phyloP scores from a whole-genome alignment of 2,888 invertebrate genomes.

The Drosophila bunnanda region DNA sequence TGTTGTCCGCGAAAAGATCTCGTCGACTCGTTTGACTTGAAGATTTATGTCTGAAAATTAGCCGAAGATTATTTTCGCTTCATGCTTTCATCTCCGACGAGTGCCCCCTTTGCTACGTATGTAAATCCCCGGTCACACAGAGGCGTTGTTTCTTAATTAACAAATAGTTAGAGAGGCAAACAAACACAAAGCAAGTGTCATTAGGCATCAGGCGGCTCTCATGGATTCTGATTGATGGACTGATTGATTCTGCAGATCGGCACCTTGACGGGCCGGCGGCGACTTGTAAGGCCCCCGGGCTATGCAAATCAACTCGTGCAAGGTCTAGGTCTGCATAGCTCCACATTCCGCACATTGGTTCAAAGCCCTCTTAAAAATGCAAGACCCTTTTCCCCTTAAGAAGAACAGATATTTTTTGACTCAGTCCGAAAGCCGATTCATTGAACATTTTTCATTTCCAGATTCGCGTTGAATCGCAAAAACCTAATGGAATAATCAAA shows the following conservation, averaged over 20 bases:
- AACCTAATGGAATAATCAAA: constrained; percentile 22
- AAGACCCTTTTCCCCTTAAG: not conserved
- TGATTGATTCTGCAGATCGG: constrained; percentile 61
- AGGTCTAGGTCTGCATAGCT: constrained; percentile 66
- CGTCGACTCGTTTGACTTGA: constrained; percentile 49
- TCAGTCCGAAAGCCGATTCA: constrained; percentile 34
- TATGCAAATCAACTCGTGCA: constrained; percentile 66
- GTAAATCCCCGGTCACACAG: constrained; percentile 29
- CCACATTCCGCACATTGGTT: constrained; percentile 54
- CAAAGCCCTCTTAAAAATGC: not conserved
- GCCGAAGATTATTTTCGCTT: constrained; percentile 34
- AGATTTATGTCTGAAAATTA: constrained; percentile 52
- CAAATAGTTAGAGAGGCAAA: constrained; percentile 29
- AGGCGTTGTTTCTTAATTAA: constrained; percentile 40
- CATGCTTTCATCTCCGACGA: constrained; percentile 30
- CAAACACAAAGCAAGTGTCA: constrained; percentile 51
- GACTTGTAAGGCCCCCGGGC: constrained; percentile 40
- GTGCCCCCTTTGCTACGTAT: constrained; percentile 28
- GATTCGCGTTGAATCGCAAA: constrained; percentile 20
- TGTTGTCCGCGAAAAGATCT: constrained; percentile 47
- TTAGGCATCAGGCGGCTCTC: constrained; percentile 32
- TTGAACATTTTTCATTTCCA: constrained; percentile 57
- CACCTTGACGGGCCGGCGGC: constrained; percentile 56
- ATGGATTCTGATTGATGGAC: constrained; percentile 62
- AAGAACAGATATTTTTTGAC: constrained; percentile 15